phyloP scores from a whole-genome alignment of 2,888 invertebrate species.

The Drosophila rellima region DNA sequence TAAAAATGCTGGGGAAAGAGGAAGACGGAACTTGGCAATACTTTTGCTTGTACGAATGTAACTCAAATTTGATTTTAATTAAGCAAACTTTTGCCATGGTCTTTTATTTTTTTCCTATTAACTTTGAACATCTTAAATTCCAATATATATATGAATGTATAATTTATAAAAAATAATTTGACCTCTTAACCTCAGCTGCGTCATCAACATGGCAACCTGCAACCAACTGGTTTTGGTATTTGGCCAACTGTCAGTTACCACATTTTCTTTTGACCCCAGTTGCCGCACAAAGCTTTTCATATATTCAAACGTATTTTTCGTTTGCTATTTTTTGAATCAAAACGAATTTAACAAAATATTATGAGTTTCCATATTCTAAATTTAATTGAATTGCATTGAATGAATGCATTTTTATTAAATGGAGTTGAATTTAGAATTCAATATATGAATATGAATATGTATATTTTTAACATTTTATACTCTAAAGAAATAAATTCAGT shows the following conservation, averaged over 20 bases:
- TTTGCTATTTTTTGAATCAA: neutral
- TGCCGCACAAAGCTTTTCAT: constrained; percentile 7
- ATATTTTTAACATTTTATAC: neutral
- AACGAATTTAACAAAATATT: constrained; percentile 3
- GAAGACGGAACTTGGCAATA: neutral
- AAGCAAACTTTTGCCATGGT: constrained; percentile 30
- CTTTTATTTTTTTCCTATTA: constrained; percentile 26
- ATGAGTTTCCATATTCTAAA: constrained; percentile 6
- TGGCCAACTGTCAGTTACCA: constrained; percentile 13
- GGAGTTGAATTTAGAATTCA: constrained; percentile 9
- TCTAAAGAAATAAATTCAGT: neutral
- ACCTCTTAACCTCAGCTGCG: no score
- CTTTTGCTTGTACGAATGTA: constrained; percentile 39
- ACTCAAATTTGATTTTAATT: constrained; percentile 60
- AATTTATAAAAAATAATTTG: constrained; percentile 25
- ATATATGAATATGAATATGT: neutral
- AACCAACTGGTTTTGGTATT: constrained; percentile 7
- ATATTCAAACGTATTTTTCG: constrained; percentile 16
- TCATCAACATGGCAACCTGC: constrained; percentile 6
- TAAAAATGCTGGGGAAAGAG: neutral
- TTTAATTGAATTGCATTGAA: constrained; percentile 16
- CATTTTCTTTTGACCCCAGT: constrained; percentile 12
- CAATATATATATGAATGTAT: no score
- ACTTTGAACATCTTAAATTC: constrained; percentile 20
- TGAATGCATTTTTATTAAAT: constrained; percentile 10